Base-by-base conservation (phyloP, 2,888 invertebrate species). In the Criorhina ranunculi region DNA sequence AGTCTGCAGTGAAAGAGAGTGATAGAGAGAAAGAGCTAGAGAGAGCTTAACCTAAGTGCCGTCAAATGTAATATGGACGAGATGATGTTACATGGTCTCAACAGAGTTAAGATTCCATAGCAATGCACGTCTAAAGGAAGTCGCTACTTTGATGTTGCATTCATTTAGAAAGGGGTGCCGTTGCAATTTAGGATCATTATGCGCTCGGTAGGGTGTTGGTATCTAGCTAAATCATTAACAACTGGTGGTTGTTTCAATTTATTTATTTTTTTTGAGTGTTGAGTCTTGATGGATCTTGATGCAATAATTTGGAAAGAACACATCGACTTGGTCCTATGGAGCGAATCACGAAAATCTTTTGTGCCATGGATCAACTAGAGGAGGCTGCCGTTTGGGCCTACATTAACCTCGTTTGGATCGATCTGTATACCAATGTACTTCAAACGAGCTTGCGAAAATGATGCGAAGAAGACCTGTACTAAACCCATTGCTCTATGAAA, bases 31-130 rank as follows among this genome's bases (percentile, higher is more conserved):
- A 5, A 42, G 0, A 2, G 69, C 49, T n/a, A 24, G 42, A 66
- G 69, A 80, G 69, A 80, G 75, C 64, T 83, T 70, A 80, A 66
- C 69, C 69, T 66, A 80, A 80, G 85, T 85, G 80, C 73, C 76
- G 69, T 80, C 75, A 75, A 62, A 24, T 70, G 57, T 44, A 70
- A 80, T 80, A 85, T 75, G 59, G 46, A 60, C 60, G 59, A 59
- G 51, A 53, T 53, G 46, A 49, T 75, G 62, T 55, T 60, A 24
- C 51, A 19, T 35, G 33, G 44, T 62, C 12, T 44, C 42, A 40
- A 24, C 40, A 17, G 24, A 44, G 40, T 24, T 24, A 4, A 33
- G 44, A 55, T 57, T 59, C 49, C 29, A 42, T 29, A 9, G 49
- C 12, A 64, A 37, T 62, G 35, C n/a, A 49, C 42, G 60, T 66